Conservation (phyloP, 2,113 vertebrate species). For the Athene cunicularia region DNA sequence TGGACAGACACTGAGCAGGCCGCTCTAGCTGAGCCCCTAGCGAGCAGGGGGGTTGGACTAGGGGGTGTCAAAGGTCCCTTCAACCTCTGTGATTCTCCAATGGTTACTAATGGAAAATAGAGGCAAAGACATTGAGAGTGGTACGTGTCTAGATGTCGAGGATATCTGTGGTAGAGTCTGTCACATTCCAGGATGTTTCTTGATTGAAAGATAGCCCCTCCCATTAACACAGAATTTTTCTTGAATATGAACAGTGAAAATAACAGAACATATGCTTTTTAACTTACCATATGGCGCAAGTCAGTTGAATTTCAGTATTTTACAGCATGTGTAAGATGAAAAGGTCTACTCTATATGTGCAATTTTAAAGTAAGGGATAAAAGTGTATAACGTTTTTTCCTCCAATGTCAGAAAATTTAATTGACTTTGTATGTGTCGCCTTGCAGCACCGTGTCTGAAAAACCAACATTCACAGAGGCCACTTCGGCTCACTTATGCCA, state of each 20-base stretch:
- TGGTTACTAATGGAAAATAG: neutral
- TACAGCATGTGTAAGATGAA: neutral
- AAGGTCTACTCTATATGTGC: neutral
- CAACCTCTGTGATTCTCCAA: neutral
- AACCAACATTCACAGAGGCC: neutral
- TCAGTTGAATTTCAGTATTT: neutral
- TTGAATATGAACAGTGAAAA: neutral
- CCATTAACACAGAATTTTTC: neutral
- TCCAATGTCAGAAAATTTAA: neutral
- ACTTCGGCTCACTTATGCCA: neutral
- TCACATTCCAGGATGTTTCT: neutral
- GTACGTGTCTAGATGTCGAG: too few species aligned
- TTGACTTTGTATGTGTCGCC: neutral
- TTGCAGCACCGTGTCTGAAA: neutral
- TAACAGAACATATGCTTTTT: neutral
- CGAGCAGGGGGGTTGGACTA: neutral
- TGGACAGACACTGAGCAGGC: neutral
- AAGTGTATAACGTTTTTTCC: rapidly evolving
- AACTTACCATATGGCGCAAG: neutral
- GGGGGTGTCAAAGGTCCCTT: neutral
- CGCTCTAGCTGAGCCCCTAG: neutral
- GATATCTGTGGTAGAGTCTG: neutral
- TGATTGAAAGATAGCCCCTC: neutral
- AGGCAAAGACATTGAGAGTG: neutral
- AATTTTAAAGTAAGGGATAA: neutral